Base-by-base conservation (phyloP, 2,888 invertebrate genomes). In the Drosophila antonietae region DNA sequence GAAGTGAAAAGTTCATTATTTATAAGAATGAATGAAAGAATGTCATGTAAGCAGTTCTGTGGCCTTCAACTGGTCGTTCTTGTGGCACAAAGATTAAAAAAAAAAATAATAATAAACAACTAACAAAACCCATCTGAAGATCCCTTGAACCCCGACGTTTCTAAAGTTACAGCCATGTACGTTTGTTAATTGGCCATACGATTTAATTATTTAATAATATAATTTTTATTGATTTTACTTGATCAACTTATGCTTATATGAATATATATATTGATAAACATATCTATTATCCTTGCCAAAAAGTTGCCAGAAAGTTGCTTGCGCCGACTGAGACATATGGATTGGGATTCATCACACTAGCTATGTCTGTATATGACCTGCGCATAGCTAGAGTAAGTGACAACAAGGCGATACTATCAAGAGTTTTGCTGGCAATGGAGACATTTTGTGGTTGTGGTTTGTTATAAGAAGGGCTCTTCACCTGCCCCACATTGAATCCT, bases 381-480 rank as follows among this genome's bases (percentile, higher is more conserved):
- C 58, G 57, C 43, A 20, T 9, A 15, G 67, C 51, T 15, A 10
- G 15, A 41, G 35, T 15, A 15, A 52, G 1, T n/a, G 39, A 28
- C 5, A 58, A 10, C 33, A 68, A 12, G 7, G 20, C n/a, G 20
- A 68, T 28, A 39, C 31, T 5, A 47, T 10, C 35, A 53, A 10
- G 14, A 39, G 20, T 35, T 37, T 68, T 46, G 9, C 46, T 39
- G 59, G 68, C 60, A 60, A 10, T 20, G 31, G n/a, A 46, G 35
- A 60, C 68, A 68, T 68, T 31, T 39, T 60, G 28, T 3, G n/a
- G 35, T 31, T 35, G 33, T 1, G 39, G 18, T n/a, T 41, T 44
- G 7, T 14, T 6, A 35, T 31, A 20, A 35, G 53, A 68, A 68
- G 49, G 51, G 68, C n/a, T 10, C n/a, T 67, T 23, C 2, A 67